Percentiles rank a stretch among this genome's conserved stretches.
These are phyloP conservation scores for Paradisaea rubra DNA, from an alignment of 2,113 vertebrate species.

Conservation along the genomic window DNA sequence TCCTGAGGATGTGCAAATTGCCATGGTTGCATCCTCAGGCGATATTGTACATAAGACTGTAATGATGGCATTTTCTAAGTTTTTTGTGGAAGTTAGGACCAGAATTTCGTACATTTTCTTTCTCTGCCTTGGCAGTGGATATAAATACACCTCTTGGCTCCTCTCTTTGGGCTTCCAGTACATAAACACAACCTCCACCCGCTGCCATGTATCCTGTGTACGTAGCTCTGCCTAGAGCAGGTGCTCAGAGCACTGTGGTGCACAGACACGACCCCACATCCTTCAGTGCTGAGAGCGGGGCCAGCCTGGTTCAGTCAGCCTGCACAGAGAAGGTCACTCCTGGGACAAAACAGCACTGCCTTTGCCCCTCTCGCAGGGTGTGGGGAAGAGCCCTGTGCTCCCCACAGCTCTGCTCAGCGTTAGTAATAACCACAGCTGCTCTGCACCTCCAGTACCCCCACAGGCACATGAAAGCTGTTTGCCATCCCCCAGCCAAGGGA, in stretches of 20 bases:
- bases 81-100: background rate
- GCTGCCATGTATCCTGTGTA: fast-evolving
- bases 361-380: fast-evolving
- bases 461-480: background rate
- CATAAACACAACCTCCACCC: background rate
- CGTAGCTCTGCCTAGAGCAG: background rate
- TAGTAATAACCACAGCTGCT: background rate
- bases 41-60: background rate
- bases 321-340: background rate
- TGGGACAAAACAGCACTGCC: fast-evolving
- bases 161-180: background rate
- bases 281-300: fast-evolving
- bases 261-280: fast-evolving
- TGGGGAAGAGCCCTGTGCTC: background rate
- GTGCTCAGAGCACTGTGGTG: background rate
- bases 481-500: background rate
- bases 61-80: background rate
- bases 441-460: background rate
- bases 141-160: background rate
- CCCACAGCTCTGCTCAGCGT: background rate
- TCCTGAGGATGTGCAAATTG: background rate
- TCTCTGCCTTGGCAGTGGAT: background rate
- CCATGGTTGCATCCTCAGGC: background rate
- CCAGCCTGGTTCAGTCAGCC: background rate
- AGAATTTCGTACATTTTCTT: background rate